phyloP scores from a whole-genome alignment of 2,888 invertebrate species.

The Ophonus ardosiacus region DNA sequence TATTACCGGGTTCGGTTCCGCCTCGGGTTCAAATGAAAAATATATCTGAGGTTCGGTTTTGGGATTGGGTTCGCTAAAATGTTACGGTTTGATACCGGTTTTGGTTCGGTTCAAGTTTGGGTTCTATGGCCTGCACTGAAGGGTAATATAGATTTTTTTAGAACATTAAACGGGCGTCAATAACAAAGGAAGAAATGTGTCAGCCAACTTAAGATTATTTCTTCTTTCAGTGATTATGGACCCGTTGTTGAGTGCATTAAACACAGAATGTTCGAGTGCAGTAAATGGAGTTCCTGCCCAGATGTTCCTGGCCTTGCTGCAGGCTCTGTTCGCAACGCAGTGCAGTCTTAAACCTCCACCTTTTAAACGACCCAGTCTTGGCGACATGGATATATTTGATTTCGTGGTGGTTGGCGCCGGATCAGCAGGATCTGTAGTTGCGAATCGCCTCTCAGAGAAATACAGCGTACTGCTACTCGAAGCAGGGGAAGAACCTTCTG shows the following conservation, averaged over 20 bases:
- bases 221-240: neutral
- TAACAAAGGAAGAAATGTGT: no score
- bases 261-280: neutral
- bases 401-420: conserved; percentile 78
- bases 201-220: no score
- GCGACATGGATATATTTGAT: conserved; percentile 73
- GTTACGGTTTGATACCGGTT: no score
- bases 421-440: conserved; percentile 78
- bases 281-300: neutral
- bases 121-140: no score
- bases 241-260: neutral
- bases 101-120: no score
- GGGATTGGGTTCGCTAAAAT: no score
- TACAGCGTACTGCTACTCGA: conserved; percentile 77
- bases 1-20: no score
- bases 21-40: no score
- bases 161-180: no score
- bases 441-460: conserved; percentile 76
- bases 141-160: no score
- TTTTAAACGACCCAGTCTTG: conserved; percentile 79
- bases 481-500: conserved; percentile 77
- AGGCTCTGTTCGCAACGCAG: conserved; percentile 80
- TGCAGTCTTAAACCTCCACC: conserved; percentile 80
- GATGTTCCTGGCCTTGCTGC: conserved; percentile 73
- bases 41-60: no score